A percentile compares a stretch with the other conserved stretches of the same genome.
Evolutionary conservation across 2,888 invertebrate species (phyloP).

Genomic region (Actias luna): DNA sequence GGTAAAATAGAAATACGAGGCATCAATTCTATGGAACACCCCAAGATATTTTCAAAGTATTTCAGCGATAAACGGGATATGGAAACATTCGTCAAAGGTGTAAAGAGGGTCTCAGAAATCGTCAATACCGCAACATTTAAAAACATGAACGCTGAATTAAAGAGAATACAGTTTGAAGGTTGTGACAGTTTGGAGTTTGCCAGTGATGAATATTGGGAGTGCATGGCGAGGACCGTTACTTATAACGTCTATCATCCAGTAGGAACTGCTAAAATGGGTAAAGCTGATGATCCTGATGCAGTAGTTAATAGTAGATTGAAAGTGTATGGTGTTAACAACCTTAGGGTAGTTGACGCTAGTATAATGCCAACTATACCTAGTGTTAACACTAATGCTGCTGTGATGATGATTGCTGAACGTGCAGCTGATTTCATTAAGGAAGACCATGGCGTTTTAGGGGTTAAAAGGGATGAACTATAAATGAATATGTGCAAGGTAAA

Average conservation of each 20-base stretch:
- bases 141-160: slow-evolving; percentile 52
- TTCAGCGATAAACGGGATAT: slow-evolving; percentile 64
- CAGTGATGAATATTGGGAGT: slow-evolving; percentile 68
- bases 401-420: slow-evolving; percentile 73
- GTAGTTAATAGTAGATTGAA: slow-evolving; percentile 60
- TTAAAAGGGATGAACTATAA: slow-evolving; percentile 54
- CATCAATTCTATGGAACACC: slow-evolving; percentile 51
- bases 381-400: slow-evolving; percentile 67
- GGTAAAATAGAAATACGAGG: slow-evolving; percentile 59
- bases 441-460: slow-evolving; percentile 37
- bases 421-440: slow-evolving; percentile 69
- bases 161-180: slow-evolving; percentile 54
- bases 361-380: slow-evolving; percentile 72
- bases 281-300: slow-evolving; percentile 43
- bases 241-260: slow-evolving; percentile 72
- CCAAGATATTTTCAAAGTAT: slow-evolving; percentile 65
- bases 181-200: slow-evolving; percentile 57
- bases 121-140: slow-evolving; percentile 58
- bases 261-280: slow-evolving; percentile 72
- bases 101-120: slow-evolving; percentile 60
- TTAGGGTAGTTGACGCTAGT: slow-evolving; percentile 70
- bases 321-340: slow-evolving; percentile 51
- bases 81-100: slow-evolving; percentile 51
- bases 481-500: slow-evolving; percentile 15
- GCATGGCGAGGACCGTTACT: slow-evolving; percentile 67